These are phyloP conservation scores for Lysandra coridon DNA, from an alignment of 2,888 invertebrate genomes.

Conservation along the genomic window DNA sequence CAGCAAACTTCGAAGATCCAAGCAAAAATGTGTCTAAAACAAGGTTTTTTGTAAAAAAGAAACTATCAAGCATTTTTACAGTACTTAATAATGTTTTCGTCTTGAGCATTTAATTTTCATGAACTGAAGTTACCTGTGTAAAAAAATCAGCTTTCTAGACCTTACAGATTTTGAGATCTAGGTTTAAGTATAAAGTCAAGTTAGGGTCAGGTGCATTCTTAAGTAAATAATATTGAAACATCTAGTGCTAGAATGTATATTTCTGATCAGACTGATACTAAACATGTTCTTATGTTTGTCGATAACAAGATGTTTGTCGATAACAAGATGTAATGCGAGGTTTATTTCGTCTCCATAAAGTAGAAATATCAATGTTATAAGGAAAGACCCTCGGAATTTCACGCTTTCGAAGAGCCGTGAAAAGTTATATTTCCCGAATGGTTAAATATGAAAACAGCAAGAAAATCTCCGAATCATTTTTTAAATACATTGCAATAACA, in stretches of 20 bases:
- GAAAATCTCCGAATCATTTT: not conserved
- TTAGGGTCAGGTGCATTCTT: no score
- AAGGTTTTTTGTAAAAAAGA: no score
- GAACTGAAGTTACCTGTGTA: no score
- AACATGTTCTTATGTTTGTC: not conserved
- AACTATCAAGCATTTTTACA: no score
- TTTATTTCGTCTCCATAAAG: not conserved
- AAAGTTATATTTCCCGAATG: slow-evolving; percentile 11
- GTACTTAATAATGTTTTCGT: no score
- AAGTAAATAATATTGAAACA: no score
- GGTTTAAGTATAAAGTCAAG: no score
- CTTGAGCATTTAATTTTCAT: no score
- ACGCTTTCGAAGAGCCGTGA: not conserved
- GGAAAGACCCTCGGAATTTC: not conserved
- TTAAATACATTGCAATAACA: not conserved
- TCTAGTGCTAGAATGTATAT: not conserved
- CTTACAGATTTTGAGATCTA: no score
- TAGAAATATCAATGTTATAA: not conserved
- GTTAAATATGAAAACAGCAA: slow-evolving; percentile 8
- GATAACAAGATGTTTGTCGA: not conserved
- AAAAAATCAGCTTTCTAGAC: no score
- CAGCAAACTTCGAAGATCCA: no score
- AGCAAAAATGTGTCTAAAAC: no score
- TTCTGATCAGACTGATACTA: not conserved
- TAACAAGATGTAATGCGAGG: not conserved